A percentile compares a stretch with the other conserved stretches of the same genome.
phyloP scores from a whole-genome alignment of 1,140 invertebrate species.

The Planococcus citri region DNA sequence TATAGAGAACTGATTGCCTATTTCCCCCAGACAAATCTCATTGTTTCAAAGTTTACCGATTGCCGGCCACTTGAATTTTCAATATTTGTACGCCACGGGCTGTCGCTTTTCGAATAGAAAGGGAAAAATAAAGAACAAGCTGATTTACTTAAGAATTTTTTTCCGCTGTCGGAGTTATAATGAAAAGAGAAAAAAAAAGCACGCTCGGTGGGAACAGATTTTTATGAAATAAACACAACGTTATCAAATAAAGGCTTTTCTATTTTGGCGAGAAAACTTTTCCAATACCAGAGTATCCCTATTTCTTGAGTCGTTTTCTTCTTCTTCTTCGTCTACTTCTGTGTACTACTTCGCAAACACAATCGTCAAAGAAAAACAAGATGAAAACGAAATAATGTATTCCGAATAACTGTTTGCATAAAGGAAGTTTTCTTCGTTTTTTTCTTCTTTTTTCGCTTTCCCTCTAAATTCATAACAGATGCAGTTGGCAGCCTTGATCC shows the following conservation, averaged over 20 bases:
- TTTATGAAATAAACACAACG: neutral
- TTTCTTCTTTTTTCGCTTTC: neutral
- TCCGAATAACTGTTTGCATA: conserved; percentile 14
- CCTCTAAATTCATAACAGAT: conserved; percentile 12
- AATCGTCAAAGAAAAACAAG: conserved; percentile 13
- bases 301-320: neutral
- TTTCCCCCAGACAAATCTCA: too few relatives aligned
- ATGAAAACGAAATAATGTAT: conserved; percentile 15
- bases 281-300: neutral
- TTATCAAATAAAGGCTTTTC: conserved; percentile 3
- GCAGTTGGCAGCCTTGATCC: conserved; percentile 14
- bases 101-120: too few relatives aligned
- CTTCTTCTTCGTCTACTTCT: neutral
- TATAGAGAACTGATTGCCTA: too few relatives aligned
- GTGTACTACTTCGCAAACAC: neutral
- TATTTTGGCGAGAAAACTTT: neutral
- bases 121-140: too few relatives aligned
- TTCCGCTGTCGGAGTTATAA: too few relatives aligned
- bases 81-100: too few relatives aligned
- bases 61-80: too few relatives aligned
- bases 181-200: too few relatives aligned
- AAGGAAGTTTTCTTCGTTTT: neutral
- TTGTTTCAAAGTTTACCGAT: too few relatives aligned
- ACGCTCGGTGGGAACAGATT: too few relatives aligned
- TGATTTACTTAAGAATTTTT: too few relatives aligned